phyloP scores from a whole-genome alignment of 2,888 invertebrate genomes.

The Eulithis testata region DNA sequence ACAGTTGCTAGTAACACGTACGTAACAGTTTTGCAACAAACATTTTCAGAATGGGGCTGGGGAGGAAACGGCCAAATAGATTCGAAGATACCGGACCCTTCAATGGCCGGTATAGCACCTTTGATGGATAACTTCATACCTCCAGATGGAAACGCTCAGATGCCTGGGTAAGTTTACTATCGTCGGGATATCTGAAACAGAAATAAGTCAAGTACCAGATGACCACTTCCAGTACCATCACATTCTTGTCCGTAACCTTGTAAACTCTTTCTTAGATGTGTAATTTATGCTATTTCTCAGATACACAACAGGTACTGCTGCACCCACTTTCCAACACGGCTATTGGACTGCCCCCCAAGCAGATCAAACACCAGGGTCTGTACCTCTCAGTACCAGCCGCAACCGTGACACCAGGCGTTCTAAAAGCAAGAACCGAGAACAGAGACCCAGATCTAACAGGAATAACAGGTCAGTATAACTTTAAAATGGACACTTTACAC shows the following conservation, averaged over 20 bases:
- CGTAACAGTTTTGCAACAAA: neutral
- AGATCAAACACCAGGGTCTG: slow-evolving; percentile 25
- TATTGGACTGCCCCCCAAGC: slow-evolving; percentile 77
- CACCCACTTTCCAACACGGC: slow-evolving; percentile 76
- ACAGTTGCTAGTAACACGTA: too few species aligned
- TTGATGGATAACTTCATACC: slow-evolving; percentile 70
- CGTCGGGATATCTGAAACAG: neutral
- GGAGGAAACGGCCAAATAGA: slow-evolving; percentile 63
- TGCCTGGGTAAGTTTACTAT: slow-evolving; percentile 66
- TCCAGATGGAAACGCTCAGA: slow-evolving; percentile 53
- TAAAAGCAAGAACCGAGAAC: slow-evolving; percentile 75
- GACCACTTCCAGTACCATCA: too few species aligned
- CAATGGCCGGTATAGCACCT: slow-evolving; percentile 58
- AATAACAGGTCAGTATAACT: slow-evolving; percentile 53
- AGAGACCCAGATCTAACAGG: slow-evolving; percentile 60
- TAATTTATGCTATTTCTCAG: slow-evolving; percentile 44
- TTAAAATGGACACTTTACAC: too few species aligned
- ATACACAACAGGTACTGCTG: slow-evolving; percentile 61
- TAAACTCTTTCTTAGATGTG: too few species aligned
- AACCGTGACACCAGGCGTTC: slow-evolving; percentile 65
- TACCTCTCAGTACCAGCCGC: slow-evolving; percentile 49
- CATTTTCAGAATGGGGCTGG: slow-evolving; percentile 72
- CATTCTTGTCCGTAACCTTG: too few species aligned
- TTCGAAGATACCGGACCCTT: slow-evolving; percentile 64
- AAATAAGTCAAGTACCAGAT: too few species aligned